Evolutionary conservation across 2,113 vertebrate genomes (phyloP).

Genomic region (Heptranchias perlo): DNA sequence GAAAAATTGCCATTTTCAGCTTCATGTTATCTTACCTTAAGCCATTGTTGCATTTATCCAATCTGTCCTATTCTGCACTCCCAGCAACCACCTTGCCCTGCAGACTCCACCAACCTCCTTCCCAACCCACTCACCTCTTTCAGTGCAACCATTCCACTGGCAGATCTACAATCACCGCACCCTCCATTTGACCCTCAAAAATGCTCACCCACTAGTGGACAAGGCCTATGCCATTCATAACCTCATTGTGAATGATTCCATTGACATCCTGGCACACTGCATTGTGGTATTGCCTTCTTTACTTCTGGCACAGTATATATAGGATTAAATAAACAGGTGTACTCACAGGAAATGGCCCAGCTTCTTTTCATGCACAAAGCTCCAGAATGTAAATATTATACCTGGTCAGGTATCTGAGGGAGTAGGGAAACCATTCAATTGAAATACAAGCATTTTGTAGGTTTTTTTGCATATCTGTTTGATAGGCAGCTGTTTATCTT

Average conservation of each 20-base stretch:
- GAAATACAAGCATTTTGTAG: neutral
- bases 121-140: neutral
- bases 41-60: neutral
- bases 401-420: neutral
- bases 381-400: neutral
- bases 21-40: neutral
- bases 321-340: too few species aligned
- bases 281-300: neutral
- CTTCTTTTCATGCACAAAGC: neutral
- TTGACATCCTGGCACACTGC: neutral
- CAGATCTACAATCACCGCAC: too few species aligned
- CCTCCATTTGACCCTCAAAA: neutral
- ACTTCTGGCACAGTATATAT: neutral
- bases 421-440: neutral
- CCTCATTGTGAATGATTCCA: neutral
- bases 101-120: neutral
- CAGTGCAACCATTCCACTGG: too few species aligned
- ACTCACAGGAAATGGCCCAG: too few species aligned
- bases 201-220: neutral
- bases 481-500: neutral
- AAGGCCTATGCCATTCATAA: neutral
- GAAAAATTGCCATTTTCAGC: neutral
- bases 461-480: neutral
- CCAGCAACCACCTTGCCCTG: too few species aligned
- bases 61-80: neutral